Evolutionary conservation across 1,140 invertebrate genomes (phyloP), one percentile per base, ranked within the genome.

Genomic region (Pteromalus puparum): DNA sequence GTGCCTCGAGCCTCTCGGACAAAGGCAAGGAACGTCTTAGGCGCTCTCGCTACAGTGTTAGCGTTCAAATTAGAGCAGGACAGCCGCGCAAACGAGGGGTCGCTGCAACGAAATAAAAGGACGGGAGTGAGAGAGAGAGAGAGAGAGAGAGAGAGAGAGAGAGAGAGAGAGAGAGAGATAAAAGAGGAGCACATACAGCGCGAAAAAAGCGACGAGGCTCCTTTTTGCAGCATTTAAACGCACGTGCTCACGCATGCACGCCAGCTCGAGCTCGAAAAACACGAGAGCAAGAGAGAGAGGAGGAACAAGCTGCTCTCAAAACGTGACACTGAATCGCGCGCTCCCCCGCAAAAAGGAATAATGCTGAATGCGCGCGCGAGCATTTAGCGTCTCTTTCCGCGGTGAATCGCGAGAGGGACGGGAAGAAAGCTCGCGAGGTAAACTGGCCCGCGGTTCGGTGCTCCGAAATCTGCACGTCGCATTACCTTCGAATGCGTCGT

Each of bases 401-500:
- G 21, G n/a, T 70, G 67, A 70, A 70, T 28, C 24, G 67, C 15
- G 21, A 80, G 28, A 81, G 65, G n/a, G 78, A 70, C 15, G 18
- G 53, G 61, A 34, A 79, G 77, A 79, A 65, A 61, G 53, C 48
- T 28, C 68, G 24, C 42, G 61, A 65, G 53, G 53, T 28, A 79
- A 48, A 79, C 18, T n/a, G 38, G 77, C 28, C 18, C 42, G 12
- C 53, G 68, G 68, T 70, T 70, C 68, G 68, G 24, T 70, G 68
- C 68, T 70, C 26, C 72, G 30, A 74, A 30, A 34, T 74, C 30
- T 76, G 89, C 86, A 89, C 90, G 89, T 90, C 87, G 86, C 90
- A 89, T 90, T 90, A 90, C 84, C 88, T 85, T 84, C 87, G 87
- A 90, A 90, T 89, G 87, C 87, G 86, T 85, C 88, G 87, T 85